Evolutionary conservation across 2,797 vertebrate species (phyloP), one percentile per base, ranked within the genome.

Genomic region (Bovichtus diacanthus): DNA sequence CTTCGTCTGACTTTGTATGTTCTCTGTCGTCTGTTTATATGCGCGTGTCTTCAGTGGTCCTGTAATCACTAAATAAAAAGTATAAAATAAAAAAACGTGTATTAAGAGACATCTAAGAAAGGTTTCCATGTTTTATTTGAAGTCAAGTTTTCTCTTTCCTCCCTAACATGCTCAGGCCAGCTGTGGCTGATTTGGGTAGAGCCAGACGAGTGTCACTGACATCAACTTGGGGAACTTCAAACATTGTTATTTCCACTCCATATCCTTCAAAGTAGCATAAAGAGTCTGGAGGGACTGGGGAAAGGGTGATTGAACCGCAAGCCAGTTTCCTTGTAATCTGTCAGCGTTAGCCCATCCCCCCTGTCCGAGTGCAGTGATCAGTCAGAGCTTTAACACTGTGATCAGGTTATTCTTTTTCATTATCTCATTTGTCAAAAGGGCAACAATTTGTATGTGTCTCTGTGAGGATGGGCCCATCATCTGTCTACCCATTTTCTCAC

Each of bases 351-450:
- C 59, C 63, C 63, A 41, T 12, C 50, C 47, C 16, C 50, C 54
- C 51, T 23, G 27, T 60, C 53, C 12, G 10, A 78, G 61, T 50
- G 58, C 61, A 65, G 81, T 59, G 71, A 87, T 89, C 82, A 67
- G 55, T 85, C 82, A 84, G 67, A 78, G 65, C 69, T 7, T 60
- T 15, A 82, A 46, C 73, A 79, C 49, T 71, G 78, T 81, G 70
- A 84, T 69, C 70, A 74, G 72, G 46, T 86, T 72, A 76, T 85
- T 76, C 75, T 64, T 86, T 83, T 72, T 78, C 72, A 82, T 87
- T 83, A 79, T 80, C 70, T 55, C 83, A 83, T 76, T 86, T 64
- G 67, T 85, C 74, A 83, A 71, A 90, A 73, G 74, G 64, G 59
- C 63, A 86, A 74, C 72, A 69, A 80, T 80, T 80, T 83, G 68